These are phyloP conservation scores for Lottia scabra DNA, from an alignment of 2,888 invertebrate genomes.

Conservation along the genomic window DNA sequence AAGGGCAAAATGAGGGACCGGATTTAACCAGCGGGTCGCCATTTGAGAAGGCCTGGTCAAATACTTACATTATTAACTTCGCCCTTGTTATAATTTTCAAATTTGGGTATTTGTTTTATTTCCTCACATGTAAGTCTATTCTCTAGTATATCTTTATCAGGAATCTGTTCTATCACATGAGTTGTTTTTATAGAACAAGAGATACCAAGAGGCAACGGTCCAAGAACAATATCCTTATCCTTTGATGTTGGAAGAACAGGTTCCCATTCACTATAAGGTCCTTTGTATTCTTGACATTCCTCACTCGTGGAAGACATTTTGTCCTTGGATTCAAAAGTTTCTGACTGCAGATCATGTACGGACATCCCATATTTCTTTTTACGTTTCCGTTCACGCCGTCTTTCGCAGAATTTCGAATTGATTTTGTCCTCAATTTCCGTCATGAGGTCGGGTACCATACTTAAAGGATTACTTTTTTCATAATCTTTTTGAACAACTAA, in stretches of 20 bases:
- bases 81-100: slow-evolving; percentile 57
- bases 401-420: slow-evolving; percentile 11
- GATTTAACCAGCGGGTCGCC: too few relatives aligned
- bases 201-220: background rate
- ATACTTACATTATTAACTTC: slow-evolving; percentile 53
- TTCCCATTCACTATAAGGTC: background rate
- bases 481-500: slow-evolving; percentile 36
- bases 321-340: background rate
- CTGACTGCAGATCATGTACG: background rate
- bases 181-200: slow-evolving; percentile 4
- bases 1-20: too few relatives aligned
- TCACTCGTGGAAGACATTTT: background rate
- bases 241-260: background rate
- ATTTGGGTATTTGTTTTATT: slow-evolving; percentile 50
- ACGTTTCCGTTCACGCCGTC: slow-evolving; percentile 18
- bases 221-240: background rate
- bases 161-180: slow-evolving; percentile 36
- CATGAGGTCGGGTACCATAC: slow-evolving; percentile 52
- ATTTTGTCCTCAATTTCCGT: slow-evolving; percentile 23
- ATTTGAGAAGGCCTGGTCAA: too few relatives aligned
- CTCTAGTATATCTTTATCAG: slow-evolving; percentile 44
- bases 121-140: slow-evolving; percentile 51
- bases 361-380: slow-evolving; percentile 15
- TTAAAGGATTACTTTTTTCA: slow-evolving; percentile 38
- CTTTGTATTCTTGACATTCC: background rate